Percentiles rank a stretch among this genome's conserved stretches.
These are phyloP conservation scores for Leptobrachium leishanense DNA, from an alignment of 2,113 vertebrate genomes.

Conservation along the genomic window DNA sequence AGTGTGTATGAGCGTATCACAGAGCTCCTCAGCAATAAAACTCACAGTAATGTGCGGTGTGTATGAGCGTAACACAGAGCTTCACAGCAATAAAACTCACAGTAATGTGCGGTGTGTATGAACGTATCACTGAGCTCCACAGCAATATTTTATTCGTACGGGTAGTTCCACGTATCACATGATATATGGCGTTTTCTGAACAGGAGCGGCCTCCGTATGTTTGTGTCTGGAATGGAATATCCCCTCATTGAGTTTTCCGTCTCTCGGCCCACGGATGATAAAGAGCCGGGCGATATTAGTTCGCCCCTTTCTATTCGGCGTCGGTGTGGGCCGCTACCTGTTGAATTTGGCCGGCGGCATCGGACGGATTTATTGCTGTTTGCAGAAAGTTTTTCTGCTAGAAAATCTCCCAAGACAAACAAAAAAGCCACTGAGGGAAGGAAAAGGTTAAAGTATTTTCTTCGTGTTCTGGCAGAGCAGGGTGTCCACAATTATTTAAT, in stretches of 20 bases:
- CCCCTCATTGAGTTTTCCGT: background rate
- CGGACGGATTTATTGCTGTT: constrained; percentile 27
- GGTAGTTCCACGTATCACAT: no score
- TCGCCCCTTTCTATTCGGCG: constrained; percentile 4
- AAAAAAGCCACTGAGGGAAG: constrained; percentile 1
- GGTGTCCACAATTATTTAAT: constrained; percentile 21
- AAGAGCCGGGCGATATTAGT: constrained; percentile 1
- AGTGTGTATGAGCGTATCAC: no score
- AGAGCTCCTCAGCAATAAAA: no score
- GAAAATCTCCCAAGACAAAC: constrained; percentile 29
- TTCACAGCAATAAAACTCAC: no score
- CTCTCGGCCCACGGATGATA: constrained; percentile 9
- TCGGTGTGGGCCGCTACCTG: constrained; percentile 29
- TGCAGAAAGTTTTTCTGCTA: background rate
- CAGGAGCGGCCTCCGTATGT: no score
- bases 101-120: no score
- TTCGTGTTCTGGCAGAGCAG: constrained; percentile 21
- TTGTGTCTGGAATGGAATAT: no score
- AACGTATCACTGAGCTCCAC: no score
- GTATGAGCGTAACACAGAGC: no score
- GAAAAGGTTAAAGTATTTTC: constrained; percentile 26
- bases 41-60: no score
- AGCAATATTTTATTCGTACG: no score
- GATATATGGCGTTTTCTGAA: no score
- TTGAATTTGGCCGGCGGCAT: constrained; percentile 25